phyloP scores from a whole-genome alignment of 1,140 invertebrate species.

The Mactra quadrangularis region DNA sequence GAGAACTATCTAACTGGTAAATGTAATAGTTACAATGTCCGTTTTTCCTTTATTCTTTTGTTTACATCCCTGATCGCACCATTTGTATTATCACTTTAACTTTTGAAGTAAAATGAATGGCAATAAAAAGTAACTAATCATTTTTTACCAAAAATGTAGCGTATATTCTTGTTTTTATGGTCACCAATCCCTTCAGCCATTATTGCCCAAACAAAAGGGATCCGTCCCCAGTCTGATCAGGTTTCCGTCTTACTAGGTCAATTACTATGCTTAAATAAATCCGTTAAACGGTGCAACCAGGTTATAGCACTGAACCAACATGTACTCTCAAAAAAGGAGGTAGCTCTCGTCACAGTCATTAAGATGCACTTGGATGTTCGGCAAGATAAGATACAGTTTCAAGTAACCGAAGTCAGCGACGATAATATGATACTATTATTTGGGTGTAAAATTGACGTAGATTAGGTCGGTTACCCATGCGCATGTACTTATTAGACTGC shows the following conservation, averaged over 20 bases:
- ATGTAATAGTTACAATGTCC: constrained; percentile 6
- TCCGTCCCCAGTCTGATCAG: neutral
- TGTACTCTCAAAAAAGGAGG: neutral
- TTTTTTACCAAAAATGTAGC: constrained; percentile 33
- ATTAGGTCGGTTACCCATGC: too few relatives aligned
- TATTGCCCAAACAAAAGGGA: constrained; percentile 2
- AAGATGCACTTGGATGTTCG: constrained; percentile 21
- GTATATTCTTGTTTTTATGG: constrained; percentile 10
- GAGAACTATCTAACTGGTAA: constrained; percentile 8
- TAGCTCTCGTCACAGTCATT: constrained; percentile 7
- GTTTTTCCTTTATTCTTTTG: constrained; percentile 34
- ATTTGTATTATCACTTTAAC: constrained; percentile 17
- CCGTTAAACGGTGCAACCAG: constrained; percentile 18
- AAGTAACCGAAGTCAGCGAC: neutral
- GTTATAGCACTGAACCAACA: neutral
- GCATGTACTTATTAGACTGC: too few relatives aligned
- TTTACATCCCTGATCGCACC: constrained; percentile 15
- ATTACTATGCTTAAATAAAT: constrained; percentile 30
- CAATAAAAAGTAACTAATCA: constrained; percentile 39
- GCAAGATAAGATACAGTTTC: constrained; percentile 30
- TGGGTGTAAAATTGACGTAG: too few relatives aligned
- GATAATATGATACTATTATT: too few relatives aligned
- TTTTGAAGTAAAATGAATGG: constrained; percentile 43
- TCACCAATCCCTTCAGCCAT: too few relatives aligned
- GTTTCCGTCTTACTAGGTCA: constrained; percentile 9